Evolutionary conservation across 2,797 vertebrate species (phyloP), one percentile per base, ranked within the genome.

Genomic region (Babyrousa celebensis): DNA sequence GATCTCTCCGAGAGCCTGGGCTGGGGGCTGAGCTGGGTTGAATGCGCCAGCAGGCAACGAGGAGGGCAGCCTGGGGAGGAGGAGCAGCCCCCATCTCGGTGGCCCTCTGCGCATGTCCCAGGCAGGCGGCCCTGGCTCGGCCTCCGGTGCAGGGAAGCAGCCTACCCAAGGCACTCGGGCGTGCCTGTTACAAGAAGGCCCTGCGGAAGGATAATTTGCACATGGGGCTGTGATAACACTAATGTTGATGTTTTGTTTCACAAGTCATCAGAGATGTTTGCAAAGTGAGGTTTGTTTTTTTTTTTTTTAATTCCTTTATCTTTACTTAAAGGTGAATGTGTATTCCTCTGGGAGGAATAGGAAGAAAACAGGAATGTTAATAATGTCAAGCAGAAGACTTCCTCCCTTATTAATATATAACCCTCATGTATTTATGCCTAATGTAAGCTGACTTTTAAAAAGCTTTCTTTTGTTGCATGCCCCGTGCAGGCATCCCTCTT

Each of bases 281-380:
- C 98, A 98, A 98, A 98, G 98, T 97, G 98, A 98, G 98, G 98
- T 98, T 98, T 99, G 97, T 72, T 43, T 0, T 72, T 40, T 0
- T 72, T 40, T 97, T 99, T 99, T 98, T 98, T 99, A 99, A 98
- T 99, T 98, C 98, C 98, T 99, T 99, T 98, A 98, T 99, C 98
- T 98, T 98, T 98, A 99, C 98, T 99, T 98, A 99, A 99, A 98
- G 98, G 98, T 98, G 98, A 99, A 99, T 99, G 98, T 99, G 98
- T 98, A 99, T 99, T 99, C 99, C 99, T 99, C 99, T 99, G 99
- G 98, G 99, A 99, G 99, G 99, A 99, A 99, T 98, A 98, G 98
- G 98, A 98, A 98, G 98, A 98, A 98, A 97, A 96, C 96, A 96
- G 98, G 98, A 99, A 98, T 98, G 98, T 99, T 98, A 98, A 98